Base-by-base conservation (phyloP, 2,888 invertebrate species). In the Abrostola tripartita region DNA sequence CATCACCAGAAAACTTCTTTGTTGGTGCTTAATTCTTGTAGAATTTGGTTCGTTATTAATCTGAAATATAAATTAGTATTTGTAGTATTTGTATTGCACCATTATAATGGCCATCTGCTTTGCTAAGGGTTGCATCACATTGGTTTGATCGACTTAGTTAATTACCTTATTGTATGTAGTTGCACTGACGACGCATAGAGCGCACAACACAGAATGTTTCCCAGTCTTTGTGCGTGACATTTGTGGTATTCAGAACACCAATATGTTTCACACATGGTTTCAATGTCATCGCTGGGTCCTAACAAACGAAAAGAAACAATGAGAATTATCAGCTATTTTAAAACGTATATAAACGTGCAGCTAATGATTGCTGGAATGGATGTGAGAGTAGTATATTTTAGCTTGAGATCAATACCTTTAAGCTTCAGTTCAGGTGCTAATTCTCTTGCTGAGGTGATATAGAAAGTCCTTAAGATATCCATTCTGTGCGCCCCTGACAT, bases 241-340 rank as follows among this genome's bases (percentile, higher is more conserved):
- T 98, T 98, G 88, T 98, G 97, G 86, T 97, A 97, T 84, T 98
- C 98, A 0, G 97, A 97, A 86, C 97, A 97, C 96, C 98, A 97
- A 85, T 97, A 98, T 0, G 97, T 96, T 90, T 97, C 97, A 24
- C 87, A 81, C 70, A 95, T 89, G 50, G 74, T 79, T 7, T 85
- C 77, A 52, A 90, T 49, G 10, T 71, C 58, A 6, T 68, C 64
- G 53, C 38, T 50, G 12, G 37, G 56, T 51, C 52, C 64, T 78
- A 56, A 44, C 61, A 64, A n/a, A 44, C 1, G 44, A 63, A n/a
- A 14, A 24, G 7, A n/a, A 12, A 12, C 14, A 24, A 24, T n/a
- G 14, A 40, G 5, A 24, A 53, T 41, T 8, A 5, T 24, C 24
- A 24, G 24, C 24, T 24, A 24, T 24, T 24, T 24, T 24, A 24